phyloP scores from a whole-genome alignment of 2,113 vertebrate genomes.

The Thermophis baileyi region DNA sequence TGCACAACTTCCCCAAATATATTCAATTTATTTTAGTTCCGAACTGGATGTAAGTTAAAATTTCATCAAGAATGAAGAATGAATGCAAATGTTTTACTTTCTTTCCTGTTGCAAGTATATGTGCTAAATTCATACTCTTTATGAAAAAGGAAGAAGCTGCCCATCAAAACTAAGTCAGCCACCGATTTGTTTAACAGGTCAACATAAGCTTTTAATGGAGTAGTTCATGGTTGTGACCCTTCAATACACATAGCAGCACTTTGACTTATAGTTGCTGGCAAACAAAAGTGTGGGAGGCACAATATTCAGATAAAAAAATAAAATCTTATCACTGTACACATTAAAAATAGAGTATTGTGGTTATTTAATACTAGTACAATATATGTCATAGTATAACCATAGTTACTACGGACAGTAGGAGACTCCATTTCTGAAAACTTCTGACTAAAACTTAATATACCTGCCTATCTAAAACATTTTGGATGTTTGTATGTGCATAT shows the following conservation, averaged over 20 bases:
- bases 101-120: neutral
- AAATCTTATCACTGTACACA: neutral
- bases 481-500: neutral
- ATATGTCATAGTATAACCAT: neutral
- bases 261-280: neutral
- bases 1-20: neutral
- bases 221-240: neutral
- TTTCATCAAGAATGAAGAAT: neutral
- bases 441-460: neutral
- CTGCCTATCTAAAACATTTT: neutral
- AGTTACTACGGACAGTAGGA: neutral
- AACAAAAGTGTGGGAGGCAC: neutral
- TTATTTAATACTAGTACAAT: neutral
- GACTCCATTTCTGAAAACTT: neutral
- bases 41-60: neutral
- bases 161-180: neutral
- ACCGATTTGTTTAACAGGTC: neutral
- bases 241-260: neutral
- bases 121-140: neutral
- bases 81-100: neutral
- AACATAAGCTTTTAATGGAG: neutral
- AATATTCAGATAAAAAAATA: neutral
- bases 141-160: neutral
- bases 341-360: neutral
- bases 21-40: neutral